Base-by-base conservation (phyloP, 2,888 invertebrate genomes). In the Drosophila fulvimacula region DNA sequence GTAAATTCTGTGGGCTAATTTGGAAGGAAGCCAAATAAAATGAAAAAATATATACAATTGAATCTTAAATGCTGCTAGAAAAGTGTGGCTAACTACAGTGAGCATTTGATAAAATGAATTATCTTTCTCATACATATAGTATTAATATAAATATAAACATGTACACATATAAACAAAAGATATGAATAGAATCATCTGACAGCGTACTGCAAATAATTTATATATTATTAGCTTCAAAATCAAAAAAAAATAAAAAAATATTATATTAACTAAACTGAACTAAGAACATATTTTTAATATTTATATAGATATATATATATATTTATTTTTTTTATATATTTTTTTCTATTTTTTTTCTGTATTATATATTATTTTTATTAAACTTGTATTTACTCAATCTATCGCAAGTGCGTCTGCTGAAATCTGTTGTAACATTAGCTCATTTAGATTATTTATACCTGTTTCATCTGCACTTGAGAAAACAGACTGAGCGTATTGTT, bases 1-100 rank as follows among this genome's bases (percentile, higher is more conserved):
- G 74, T 72, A 65, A 74, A 86, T 74, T 86, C 49, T 60, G 52
- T 81, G 70, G 68, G 89, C 83, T 89, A 89, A 89, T 84, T 84
- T 84, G 83, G 89, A 69, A 46, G 38, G 55, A 24, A 57, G 88
- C 83, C 83, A 84, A 4, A 6, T 5, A 19, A 19, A 11, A 19
- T 5, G 76, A 88, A 39, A 73, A 76, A 88, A 74, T n/a, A 83
- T 73, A 73, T 52, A 62, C 76, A 66, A 69, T 72, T 56, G 53
- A 49, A 75, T 51, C 32, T 63, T 53, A 58, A 79, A 69, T 52
- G 36, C 38, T 39, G 65, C 56, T 41, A 65, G 15, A 65, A 71
- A 60, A 39, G 38, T 61, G 41, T 57, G 60, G 52, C 53, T 59
- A 53, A 60, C 41, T 68, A 83, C 87, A 87, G 81, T 81, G 44